A percentile compares a stretch with the other conserved stretches of the same genome.
Evolutionary conservation across 2,888 invertebrate species (phyloP).

Genomic region (Drosophila lutescens): DNA sequence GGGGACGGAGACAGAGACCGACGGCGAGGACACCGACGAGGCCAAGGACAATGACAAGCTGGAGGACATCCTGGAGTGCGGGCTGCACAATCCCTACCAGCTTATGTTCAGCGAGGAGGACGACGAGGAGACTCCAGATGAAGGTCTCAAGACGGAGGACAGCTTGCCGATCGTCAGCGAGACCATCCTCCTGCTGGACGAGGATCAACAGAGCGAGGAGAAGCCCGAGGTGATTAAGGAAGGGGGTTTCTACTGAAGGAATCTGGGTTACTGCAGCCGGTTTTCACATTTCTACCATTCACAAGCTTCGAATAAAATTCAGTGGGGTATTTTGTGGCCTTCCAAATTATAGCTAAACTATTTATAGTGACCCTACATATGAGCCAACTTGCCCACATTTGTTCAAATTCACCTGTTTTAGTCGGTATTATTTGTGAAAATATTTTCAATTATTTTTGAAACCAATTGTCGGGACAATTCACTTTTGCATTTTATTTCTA

Average conservation of each 20-base stretch:
- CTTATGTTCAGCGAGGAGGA: constrained; percentile 31
- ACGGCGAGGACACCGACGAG: neutral
- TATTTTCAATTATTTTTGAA: neutral
- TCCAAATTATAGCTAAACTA: neutral
- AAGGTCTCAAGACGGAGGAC: neutral
- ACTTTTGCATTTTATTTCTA: neutral
- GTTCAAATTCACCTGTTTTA: too few relatives aligned
- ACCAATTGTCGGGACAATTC: neutral
- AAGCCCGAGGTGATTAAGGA: neutral
- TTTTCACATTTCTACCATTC: neutral
- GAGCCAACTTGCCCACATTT: too few relatives aligned
- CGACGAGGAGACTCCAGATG: neutral
- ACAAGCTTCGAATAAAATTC: neutral
- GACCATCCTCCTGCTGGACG: constrained; percentile 7
- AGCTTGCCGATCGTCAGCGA: neutral
- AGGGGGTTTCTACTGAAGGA: neutral
- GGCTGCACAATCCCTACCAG: constrained; percentile 23
- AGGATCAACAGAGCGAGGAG: constrained; percentile 30
- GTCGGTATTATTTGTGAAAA: too few relatives aligned
- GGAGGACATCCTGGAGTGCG: neutral
- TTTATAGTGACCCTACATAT: neutral
- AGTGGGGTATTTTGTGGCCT: neutral
- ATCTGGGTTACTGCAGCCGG: neutral
- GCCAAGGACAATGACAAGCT: neutral
- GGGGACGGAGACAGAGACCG: constrained; percentile 1